Evolutionary conservation across 2,888 invertebrate species (phyloP).

Genomic region (Timandra comae): DNA sequence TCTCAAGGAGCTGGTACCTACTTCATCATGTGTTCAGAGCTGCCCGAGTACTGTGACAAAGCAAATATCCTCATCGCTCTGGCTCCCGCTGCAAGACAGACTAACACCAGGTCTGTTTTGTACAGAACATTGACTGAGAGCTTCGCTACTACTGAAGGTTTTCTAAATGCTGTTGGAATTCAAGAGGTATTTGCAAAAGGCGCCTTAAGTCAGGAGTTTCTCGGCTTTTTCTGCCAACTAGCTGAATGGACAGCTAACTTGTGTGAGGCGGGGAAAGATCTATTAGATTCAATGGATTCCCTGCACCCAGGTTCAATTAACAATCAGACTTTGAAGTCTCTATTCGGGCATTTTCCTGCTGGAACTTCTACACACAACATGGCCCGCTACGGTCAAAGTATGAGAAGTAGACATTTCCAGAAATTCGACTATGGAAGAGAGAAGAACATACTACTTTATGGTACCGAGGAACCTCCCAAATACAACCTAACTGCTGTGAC

Average conservation of each 20-base stretch:
- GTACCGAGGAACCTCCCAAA: slow-evolving; percentile 36
- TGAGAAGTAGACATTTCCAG: slow-evolving; percentile 31
- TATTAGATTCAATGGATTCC: slow-evolving; percentile 32
- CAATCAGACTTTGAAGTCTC: slow-evolving; percentile 30
- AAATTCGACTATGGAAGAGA: slow-evolving; percentile 50
- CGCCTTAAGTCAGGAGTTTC: slow-evolving; percentile 35
- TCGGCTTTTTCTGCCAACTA: slow-evolving; percentile 43
- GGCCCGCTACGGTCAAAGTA: slow-evolving; percentile 49
- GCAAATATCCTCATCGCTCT: slow-evolving; percentile 76
- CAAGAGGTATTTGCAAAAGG: slow-evolving; percentile 46
- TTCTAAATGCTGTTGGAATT: slow-evolving; percentile 27
- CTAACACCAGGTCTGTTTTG: slow-evolving; percentile 47
- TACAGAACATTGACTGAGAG: slow-evolving; percentile 25
- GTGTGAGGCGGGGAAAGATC: slow-evolving; percentile 27
- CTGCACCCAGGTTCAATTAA: slow-evolving; percentile 44
- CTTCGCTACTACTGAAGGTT: slow-evolving; percentile 24
- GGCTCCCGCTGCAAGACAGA: slow-evolving; percentile 77
- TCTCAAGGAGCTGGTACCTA: slow-evolving; percentile 83
- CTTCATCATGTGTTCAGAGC: slow-evolving; percentile 80
- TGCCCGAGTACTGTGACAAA: slow-evolving; percentile 80
- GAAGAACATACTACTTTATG: slow-evolving; percentile 41
- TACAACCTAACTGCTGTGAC: slow-evolving; percentile 43
- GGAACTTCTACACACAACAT: slow-evolving; percentile 47
- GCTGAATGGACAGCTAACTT: slow-evolving; percentile 27
- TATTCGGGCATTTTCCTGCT: slow-evolving; percentile 49